Evolutionary conservation across 2,797 vertebrate genomes (phyloP), one percentile per base, ranked within the genome.

Genomic region (Pipistrellus kuhlii): DNA sequence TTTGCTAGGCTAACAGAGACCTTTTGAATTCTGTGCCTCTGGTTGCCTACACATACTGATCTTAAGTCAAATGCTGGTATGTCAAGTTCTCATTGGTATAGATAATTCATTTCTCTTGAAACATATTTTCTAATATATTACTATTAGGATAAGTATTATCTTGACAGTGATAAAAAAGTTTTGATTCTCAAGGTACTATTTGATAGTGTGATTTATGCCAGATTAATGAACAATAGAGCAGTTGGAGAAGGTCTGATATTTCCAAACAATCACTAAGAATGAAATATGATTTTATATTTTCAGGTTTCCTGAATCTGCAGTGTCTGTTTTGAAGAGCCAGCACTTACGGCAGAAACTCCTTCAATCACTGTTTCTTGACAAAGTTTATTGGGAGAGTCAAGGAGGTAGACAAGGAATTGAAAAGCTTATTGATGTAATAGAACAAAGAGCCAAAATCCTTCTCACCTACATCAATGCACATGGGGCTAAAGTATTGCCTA

Each of bases 331-430:
- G 98, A 99, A 96, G 97, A 99, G 98, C 97, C 98, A 98, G 71
- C 98, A 81, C 97, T 98, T 99, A 96, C 98, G 99, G 91, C 99
- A 99, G 98, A 99, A 98, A 90, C 99, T 99, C 76, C 99, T 99
- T 44, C 99, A 99, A 97, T 99, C 99, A 64, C 98, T 99, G 88
- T 99, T 99, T 97, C 98, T 99, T 95, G 99, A 99, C 95, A 98
- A 98, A 98, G 98, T 98, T 35, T 99, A 99, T 93, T 99, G 99
- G 99, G 99, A 99, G 93, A 99, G 99, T 97, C 99, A 99, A 98
- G 99, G 99, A 27, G 99, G 99, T 75, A 99, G 99, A 35, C 98
- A 97, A 97, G 99, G 99, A 95, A 99, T 99, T 85, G 99, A 99
- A 97, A 99, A 99, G 89, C 98, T 99, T 85, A 99, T 99, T 23